A percentile compares a stretch with the other conserved stretches of the same genome.
Evolutionary conservation across 2,797 vertebrate species (phyloP).

Genomic region (Craterocephalus amniculus): DNA sequence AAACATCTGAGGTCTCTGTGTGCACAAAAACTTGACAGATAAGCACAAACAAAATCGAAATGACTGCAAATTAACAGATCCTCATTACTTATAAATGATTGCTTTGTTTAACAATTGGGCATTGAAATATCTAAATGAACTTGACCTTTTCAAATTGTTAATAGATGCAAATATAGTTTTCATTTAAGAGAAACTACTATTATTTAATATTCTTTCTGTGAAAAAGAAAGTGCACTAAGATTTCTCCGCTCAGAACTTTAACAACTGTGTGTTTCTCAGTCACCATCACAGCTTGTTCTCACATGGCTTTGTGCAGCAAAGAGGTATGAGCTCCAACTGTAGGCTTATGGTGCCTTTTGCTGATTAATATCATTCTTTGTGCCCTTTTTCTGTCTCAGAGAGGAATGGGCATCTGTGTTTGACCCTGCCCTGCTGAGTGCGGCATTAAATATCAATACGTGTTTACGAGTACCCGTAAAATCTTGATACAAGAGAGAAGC

Average conservation of each 20-base stretch:
- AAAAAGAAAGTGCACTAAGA: slow-evolving; percentile 4
- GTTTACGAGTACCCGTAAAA: slow-evolving; percentile 77
- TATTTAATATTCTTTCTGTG: background rate
- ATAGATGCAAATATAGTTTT: background rate
- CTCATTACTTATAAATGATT: background rate
- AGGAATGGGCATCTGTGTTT: slow-evolving; percentile 47
- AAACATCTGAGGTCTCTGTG: too few relatives aligned
- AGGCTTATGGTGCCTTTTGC: slow-evolving; percentile 68
- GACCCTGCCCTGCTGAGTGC: slow-evolving; percentile 66
- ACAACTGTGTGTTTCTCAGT: slow-evolving; percentile 27
- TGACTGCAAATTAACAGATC: background rate
- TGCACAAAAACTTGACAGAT: too few relatives aligned
- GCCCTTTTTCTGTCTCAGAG: slow-evolving; percentile 55
- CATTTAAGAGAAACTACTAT: background rate
- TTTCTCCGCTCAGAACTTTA: background rate
- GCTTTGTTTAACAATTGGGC: background rate
- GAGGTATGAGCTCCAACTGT: slow-evolving; percentile 13
- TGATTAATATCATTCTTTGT: slow-evolving; percentile 72
- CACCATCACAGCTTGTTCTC: slow-evolving; percentile 4
- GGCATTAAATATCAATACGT: slow-evolving; percentile 82
- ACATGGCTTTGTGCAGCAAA: slow-evolving; percentile 27
- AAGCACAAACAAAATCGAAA: background rate
- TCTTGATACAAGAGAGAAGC: slow-evolving; percentile 32
- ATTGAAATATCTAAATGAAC: background rate
- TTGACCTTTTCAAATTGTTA: background rate